Evolutionary conservation across 2,888 invertebrate genomes (phyloP), one percentile per base, ranked within the genome.

Genomic region (Plagodis dolabraria): DNA sequence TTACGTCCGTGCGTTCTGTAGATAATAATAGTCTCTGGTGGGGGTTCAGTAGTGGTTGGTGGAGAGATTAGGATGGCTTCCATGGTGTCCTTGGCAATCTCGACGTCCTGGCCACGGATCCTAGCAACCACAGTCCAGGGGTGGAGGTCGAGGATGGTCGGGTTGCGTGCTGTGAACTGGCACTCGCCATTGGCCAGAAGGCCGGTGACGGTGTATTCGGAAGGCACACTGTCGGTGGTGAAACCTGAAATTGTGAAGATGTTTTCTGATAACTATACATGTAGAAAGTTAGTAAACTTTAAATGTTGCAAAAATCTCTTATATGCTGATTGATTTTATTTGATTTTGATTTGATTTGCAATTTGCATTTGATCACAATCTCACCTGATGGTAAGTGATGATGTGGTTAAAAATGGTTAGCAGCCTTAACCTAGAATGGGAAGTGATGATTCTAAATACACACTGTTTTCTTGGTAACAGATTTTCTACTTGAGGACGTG

Each of bases 91-190:
- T 71, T 73, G 22, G 72, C 57, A 10, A 86, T 53, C 69, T 90
- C 89, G 0, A 59, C 65, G 7, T 75, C 70, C 1, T 72, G 71
- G 0, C 82, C 85, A 0, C 10, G 47, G 35, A 85, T 53, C 65
- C 72, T 85, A 35, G 80, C 82, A 2, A 73, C 82, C 9, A 91
- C 74, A 2, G 84, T 83, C 91, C 91, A 91, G 0, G 88, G 85
- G 6, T 78, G 79, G 9, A 68, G 46, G 50, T 91, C 88, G 11
- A 83, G 40, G 0, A 68, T 65, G 0, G 64, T 65, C 0, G 86
- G 80, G 7, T 59, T 12, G 0, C n/a, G 5, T 2, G 86, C 74
- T 0, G 36, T 7, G 5, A 90, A 65, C 33, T 53, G 50, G 61
- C 90, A 89, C 7, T 10, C 10, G 0, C 87, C 85, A 0, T 0